A percentile compares a stretch with the other conserved stretches of the same genome.
phyloP scores from a whole-genome alignment of 2,888 invertebrate species.

The Microdon myrmicae region DNA sequence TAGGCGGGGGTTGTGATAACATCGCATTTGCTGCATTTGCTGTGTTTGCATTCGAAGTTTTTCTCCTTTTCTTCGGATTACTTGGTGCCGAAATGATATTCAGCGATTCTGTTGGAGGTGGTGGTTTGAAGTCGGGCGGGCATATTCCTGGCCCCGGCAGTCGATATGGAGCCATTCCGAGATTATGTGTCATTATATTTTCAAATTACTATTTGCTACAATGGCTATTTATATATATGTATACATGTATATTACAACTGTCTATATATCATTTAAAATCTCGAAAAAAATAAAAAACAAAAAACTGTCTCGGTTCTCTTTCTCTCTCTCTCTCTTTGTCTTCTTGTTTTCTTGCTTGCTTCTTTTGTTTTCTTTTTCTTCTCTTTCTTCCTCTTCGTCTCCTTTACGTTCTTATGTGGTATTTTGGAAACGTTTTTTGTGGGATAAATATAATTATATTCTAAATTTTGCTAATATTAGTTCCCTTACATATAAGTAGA shows the following conservation, averaged over 20 bases:
- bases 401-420: slow-evolving; percentile 1
- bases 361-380: background rate
- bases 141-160: slow-evolving; percentile 77
- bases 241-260: slow-evolving; percentile 1
- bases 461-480: slow-evolving; percentile 43
- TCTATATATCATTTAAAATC: slow-evolving; percentile 11
- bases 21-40: slow-evolving; percentile 68
- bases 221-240: slow-evolving; percentile 23
- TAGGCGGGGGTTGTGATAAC: slow-evolving; percentile 77
- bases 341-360: no score
- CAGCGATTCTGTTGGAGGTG: slow-evolving; percentile 73
- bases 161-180: slow-evolving; percentile 84
- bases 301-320: no score
- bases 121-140: slow-evolving; percentile 78
- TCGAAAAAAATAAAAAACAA: no score
- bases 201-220: slow-evolving; percentile 36
- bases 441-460: slow-evolving; percentile 29
- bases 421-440: no score
- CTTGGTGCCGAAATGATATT: slow-evolving; percentile 81
- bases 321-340: no score
- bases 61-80: slow-evolving; percentile 87
- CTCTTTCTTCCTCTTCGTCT: slow-evolving; percentile 8
- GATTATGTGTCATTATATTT: slow-evolving; percentile 78
- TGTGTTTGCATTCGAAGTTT: slow-evolving; percentile 76
- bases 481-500: slow-evolving; percentile 40